A percentile compares a stretch with the other conserved stretches of the same genome.
Evolutionary conservation across 2,888 invertebrate genomes (phyloP).

Genomic region (Marasmarcha lunaedactyla): DNA sequence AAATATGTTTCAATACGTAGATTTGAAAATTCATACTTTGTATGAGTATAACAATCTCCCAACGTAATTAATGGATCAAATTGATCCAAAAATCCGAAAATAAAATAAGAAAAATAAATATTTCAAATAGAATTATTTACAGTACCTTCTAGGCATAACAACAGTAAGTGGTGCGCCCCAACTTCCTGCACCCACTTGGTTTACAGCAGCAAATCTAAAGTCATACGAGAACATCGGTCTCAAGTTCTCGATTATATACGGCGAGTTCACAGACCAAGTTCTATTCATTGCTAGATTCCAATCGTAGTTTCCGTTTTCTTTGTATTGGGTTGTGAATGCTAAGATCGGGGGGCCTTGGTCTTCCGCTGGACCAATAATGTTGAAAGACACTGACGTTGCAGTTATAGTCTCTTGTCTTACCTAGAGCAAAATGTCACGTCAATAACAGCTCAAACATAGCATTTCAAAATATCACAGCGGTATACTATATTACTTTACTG

Average conservation of each 20-base stretch:
- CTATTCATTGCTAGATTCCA: conserved; percentile 79
- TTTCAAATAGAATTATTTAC: too few species aligned
- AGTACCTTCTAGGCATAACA: conserved; percentile 79
- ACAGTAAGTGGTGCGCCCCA: conserved; percentile 77
- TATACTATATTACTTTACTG: background rate
- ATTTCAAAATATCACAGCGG: background rate
- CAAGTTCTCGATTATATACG: conserved; percentile 84
- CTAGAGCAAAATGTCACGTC: conserved; percentile 51
- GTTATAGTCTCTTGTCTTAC: conserved; percentile 78
- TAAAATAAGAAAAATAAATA: background rate
- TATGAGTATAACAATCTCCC: background rate
- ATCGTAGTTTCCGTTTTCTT: conserved; percentile 73
- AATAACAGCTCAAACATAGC: conserved; percentile 3
- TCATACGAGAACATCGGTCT: conserved; percentile 82
- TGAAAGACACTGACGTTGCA: conserved; percentile 87
- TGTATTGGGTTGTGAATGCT: conserved; percentile 82
- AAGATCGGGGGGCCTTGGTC: conserved; percentile 82
- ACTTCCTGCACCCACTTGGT: conserved; percentile 83
- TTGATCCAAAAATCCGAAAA: too few species aligned
- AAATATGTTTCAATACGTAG: background rate
- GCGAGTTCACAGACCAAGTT: conserved; percentile 84
- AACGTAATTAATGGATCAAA: too few species aligned
- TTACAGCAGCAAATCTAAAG: conserved; percentile 87
- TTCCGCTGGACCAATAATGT: conserved; percentile 79
- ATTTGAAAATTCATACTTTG: background rate